Conservation (phyloP, 2,888 invertebrate species). For the Lithophane socia region DNA sequence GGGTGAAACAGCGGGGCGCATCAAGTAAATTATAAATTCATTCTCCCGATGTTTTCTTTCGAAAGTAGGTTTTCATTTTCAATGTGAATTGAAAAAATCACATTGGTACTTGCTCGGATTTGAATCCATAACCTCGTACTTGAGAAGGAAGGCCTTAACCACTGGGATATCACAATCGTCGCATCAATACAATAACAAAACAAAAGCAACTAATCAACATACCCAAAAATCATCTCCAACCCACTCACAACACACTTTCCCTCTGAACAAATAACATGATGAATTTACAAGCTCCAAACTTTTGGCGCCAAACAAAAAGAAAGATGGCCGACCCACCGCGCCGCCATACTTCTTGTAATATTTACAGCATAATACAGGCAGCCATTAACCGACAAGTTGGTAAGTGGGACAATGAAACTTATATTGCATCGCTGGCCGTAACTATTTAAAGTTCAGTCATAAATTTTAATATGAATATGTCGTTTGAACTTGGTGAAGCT, state of each 20-base stretch:
- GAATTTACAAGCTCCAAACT: conserved; percentile 25
- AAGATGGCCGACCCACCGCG: conserved; percentile 27
- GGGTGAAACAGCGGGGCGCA: too few species aligned
- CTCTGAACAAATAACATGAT: not conserved
- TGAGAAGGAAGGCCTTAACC: not conserved
- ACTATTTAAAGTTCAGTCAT: conserved; percentile 84
- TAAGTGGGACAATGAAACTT: conserved; percentile 80
- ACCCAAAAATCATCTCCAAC: not conserved
- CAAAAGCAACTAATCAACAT: not conserved
- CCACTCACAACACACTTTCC: too few species aligned
- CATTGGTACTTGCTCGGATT: not conserved
- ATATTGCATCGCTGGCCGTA: conserved; percentile 80
- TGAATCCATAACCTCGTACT: not conserved
- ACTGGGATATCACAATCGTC: too few species aligned
- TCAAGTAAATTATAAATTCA: too few species aligned
- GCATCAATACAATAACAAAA: not conserved
- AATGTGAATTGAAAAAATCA: too few species aligned
- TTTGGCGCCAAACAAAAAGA: conserved; percentile 49
- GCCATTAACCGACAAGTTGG: conserved; percentile 69
- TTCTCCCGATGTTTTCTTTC: too few species aligned
- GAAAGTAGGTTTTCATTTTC: too few species aligned
- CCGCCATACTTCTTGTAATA: conserved; percentile 46
- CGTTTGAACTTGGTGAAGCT: conserved; percentile 75
- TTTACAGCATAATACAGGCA: conserved; percentile 53
- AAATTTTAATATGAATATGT: conserved; percentile 89